Conservation (phyloP, 2,797 vertebrate genomes). For the Falco peregrinus region DNA sequence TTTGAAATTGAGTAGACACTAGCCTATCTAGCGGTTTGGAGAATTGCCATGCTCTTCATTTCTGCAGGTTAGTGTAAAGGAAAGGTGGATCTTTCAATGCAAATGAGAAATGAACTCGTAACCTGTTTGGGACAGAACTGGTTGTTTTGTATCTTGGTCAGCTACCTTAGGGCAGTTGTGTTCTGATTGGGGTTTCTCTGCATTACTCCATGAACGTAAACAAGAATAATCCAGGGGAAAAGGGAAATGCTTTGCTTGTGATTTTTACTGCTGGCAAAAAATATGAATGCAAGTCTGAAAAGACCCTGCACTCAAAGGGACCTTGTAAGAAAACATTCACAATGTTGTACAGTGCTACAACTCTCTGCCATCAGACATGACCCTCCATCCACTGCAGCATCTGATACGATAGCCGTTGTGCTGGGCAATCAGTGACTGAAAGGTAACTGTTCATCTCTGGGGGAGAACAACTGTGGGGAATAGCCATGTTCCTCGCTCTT, state of each 20-base stretch:
- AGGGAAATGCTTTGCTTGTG: neutral
- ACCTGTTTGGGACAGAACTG: neutral
- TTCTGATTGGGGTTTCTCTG: neutral
- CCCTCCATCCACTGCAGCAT: rapidly evolving
- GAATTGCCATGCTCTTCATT: neutral
- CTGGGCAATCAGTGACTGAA: neutral
- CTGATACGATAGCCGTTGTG: neutral
- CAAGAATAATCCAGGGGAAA: neutral
- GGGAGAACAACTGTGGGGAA: neutral
- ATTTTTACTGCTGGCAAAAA: neutral
- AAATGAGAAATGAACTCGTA: neutral
- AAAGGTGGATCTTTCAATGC: neutral
- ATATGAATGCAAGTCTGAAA: neutral
- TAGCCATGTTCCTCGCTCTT: neutral
- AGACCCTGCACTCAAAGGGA: neutral
- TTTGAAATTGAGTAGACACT: neutral
- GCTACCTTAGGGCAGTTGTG: neutral
- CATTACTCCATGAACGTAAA: neutral
- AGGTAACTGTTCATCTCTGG: neutral
- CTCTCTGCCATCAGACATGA: neutral
- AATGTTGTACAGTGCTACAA: neutral
- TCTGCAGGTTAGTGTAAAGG: neutral
- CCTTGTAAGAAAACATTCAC: neutral
- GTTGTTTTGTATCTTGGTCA: neutral
- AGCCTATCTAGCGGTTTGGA: neutral